Evolutionary conservation across 2,888 invertebrate genomes (phyloP).

Genomic region (Papilio gigon): DNA sequence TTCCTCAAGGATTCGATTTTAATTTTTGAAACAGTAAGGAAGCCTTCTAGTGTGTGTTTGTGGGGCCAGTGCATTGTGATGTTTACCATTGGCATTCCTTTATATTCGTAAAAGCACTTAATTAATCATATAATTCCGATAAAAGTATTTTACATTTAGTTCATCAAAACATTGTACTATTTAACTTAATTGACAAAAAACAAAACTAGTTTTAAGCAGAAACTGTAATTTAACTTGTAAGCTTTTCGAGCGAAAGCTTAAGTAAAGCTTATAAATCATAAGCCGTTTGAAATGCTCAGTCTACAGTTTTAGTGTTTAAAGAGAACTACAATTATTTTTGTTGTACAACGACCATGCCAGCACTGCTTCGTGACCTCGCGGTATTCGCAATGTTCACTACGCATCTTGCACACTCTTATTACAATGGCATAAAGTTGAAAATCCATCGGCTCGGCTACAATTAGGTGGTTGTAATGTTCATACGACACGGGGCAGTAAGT

Average conservation of each 20-base stretch:
- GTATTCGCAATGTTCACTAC: not conserved
- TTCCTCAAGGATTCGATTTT: no score
- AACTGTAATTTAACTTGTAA: constrained; percentile 6
- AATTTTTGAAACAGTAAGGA: no score
- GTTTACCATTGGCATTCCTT: no score
- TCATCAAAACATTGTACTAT: not conserved
- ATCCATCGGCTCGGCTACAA: constrained; percentile 35
- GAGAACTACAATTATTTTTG: constrained; percentile 42
- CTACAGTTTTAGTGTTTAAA: constrained; percentile 39
- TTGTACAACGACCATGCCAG: constrained; percentile 37
- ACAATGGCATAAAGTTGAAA: constrained; percentile 26
- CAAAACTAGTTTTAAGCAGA: not conserved
- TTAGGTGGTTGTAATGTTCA: constrained; percentile 39
- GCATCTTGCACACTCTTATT: constrained; percentile 8
- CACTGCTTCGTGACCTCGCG: constrained; percentile 35
- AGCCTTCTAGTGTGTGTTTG: no score
- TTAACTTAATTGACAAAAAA: not conserved
- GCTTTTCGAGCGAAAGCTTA: not conserved
- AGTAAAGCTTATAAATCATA: constrained; percentile 28
- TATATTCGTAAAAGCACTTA: not conserved
- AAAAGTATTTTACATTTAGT: not conserved
- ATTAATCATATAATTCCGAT: not conserved
- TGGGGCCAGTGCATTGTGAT: no score
- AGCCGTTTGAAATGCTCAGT: constrained; percentile 21
- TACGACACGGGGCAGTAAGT: constrained; percentile 42